Evolutionary conservation across 2,888 invertebrate genomes (phyloP), one percentile per base, ranked within the genome.

Genomic region (Alloplasta piceator): DNA sequence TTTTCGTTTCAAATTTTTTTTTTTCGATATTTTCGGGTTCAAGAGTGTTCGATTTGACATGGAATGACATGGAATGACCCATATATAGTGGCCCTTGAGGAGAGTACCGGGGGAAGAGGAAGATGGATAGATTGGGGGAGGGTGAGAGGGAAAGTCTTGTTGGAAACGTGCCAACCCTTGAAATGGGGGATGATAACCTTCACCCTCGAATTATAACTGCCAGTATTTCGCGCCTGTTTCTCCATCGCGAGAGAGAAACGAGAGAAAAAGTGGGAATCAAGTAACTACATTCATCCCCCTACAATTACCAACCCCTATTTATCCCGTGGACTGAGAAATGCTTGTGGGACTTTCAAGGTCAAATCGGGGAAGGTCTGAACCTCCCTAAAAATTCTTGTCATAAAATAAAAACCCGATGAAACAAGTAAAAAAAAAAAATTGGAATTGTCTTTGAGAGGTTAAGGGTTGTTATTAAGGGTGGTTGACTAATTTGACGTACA

Each of bases 121-220:
- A 41, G 36, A 26, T 12, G 14, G 38, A 38, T 26, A 52, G 52
- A 68, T 48, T n/a, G 38, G 16, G 39, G 26, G 46, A 14, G 55
- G 5, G 60, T 26, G 60, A 60, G 36, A 48, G 52, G 36, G 61
- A 56, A 12, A 64, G 64, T 46, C 73, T 61, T 14, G 83, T 85
- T 90, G 90, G 90, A 89, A 76, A 81, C 60, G 76, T 86, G 90
- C 90, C 90, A 91, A 80, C 82, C 68, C 14, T 75, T 39, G 60
- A 50, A 61, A 52, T 26, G 56, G 83, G 83, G 88, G 87, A 88
- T 88, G 89, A 89, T 89, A 89, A 88, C 89, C 88, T 90, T 90
- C 88, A 88, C 86, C 86, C 83, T 86, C 83, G 86, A 86, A 85
- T 88, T 84, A 85, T 85, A 85, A 82, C 46, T 41, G 50, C 60